These are phyloP conservation scores for Mormyrus hasselquistii DNA, from an alignment of 2,797 vertebrate genomes.

Conservation along the genomic window DNA sequence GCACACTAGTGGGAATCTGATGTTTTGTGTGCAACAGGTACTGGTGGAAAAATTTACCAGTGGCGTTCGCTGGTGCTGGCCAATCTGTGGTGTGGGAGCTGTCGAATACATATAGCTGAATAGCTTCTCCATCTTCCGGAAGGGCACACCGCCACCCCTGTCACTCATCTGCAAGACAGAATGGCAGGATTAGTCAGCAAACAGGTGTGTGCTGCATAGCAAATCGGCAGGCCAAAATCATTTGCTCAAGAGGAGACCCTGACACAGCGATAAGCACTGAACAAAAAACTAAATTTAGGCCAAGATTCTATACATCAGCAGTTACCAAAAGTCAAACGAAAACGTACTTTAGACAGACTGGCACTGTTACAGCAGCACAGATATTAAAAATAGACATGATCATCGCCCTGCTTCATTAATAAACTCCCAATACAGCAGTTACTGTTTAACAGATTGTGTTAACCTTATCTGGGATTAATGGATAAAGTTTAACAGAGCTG, in stretches of 20 bases:
- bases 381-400: not conserved
- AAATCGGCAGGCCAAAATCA: no score
- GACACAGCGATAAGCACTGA: not conserved
- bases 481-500: not conserved
- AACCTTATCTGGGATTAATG: conserved; percentile 33
- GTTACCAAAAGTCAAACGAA: conserved; percentile 26
- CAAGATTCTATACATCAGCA: conserved; percentile 18
- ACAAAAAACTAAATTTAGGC: not conserved
- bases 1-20: not conserved
- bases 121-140: conserved; percentile 81
- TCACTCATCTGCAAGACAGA: conserved; percentile 74
- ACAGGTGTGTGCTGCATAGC: not conserved
- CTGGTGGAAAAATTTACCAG: conserved; percentile 56
- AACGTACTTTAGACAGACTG: not conserved
- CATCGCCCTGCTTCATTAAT: conserved; percentile 10
- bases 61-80: conserved; percentile 63
- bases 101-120: conserved; percentile 97
- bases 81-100: conserved; percentile 75
- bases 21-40: not conserved
- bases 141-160: conserved; percentile 79
- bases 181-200: not conserved
- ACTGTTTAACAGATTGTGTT: conserved; percentile 1
- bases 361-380: not conserved
- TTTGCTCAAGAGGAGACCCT: not conserved
- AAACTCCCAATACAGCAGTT: conserved; percentile 25